Conservation (phyloP, 2,797 vertebrate species). For the Gallirallus australis region DNA sequence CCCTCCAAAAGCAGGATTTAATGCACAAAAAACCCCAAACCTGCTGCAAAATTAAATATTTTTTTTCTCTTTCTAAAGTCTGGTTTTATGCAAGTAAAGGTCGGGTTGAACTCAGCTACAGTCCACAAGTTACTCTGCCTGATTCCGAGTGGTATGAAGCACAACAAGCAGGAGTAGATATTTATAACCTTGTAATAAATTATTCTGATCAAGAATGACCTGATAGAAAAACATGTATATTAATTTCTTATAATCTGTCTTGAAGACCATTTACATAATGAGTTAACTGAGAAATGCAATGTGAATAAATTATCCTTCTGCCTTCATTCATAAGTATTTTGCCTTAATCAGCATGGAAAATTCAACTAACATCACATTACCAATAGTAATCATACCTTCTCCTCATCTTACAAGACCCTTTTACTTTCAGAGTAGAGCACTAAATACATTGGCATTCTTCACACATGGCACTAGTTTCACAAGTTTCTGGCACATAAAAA, state of each 20-base stretch:
- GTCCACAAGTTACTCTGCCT: neutral
- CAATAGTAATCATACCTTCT: neutral
- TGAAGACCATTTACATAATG: neutral
- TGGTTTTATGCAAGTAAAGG: neutral
- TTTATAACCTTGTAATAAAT: neutral
- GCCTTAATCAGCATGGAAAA: neutral
- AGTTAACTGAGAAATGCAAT: neutral
- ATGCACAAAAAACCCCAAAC: neutral
- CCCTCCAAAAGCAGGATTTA: neutral
- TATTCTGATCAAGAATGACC: neutral
- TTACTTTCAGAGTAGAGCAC: neutral
- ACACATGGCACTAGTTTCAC: neutral
- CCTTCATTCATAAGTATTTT: conserved; percentile 12
- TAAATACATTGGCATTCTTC: neutral
- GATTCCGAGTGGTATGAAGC: neutral
- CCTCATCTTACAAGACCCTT: neutral
- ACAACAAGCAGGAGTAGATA: neutral
- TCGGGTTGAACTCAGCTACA: neutral
- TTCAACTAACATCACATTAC: neutral
- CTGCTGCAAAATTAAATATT: neutral
- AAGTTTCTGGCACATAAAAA: neutral
- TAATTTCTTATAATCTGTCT: neutral
- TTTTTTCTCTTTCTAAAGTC: neutral
- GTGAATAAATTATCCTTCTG: neutral
- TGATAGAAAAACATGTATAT: neutral